phyloP scores from a whole-genome alignment of 1,140 invertebrate species.

The Augochlora pura region DNA sequence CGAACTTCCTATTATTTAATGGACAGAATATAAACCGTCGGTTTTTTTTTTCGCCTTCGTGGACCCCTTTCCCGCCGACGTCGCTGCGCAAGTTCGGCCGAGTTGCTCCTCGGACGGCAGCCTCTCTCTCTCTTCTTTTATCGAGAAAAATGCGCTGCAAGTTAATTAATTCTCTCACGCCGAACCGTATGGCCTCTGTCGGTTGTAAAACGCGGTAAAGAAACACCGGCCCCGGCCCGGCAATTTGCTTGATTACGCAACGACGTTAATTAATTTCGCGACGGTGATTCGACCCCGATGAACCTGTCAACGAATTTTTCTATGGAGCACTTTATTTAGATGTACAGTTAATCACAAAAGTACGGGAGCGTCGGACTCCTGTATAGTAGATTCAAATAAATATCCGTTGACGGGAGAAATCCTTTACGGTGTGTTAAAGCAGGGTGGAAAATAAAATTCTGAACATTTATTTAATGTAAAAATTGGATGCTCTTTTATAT shows the following conservation, averaged over 20 bases:
- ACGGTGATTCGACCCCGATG: constrained; percentile 10
- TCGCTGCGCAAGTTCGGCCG: too few species aligned
- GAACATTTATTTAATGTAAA: too few species aligned
- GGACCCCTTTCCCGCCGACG: neutral
- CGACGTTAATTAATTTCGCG: constrained; percentile 30
- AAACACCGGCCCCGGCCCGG: neutral
- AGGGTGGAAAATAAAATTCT: too few species aligned
- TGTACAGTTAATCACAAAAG: too few species aligned
- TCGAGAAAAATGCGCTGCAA: constrained; percentile 11
- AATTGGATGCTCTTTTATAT: too few species aligned
- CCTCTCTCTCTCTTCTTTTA: neutral
- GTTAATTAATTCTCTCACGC: constrained; percentile 32
- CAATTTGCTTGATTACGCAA: constrained; percentile 9
- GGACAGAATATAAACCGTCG: constrained; percentile 20
- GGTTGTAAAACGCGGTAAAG: constrained; percentile 21
- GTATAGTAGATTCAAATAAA: too few species aligned
- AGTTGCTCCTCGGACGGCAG: neutral
- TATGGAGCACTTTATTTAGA: too few species aligned
- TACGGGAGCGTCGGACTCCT: too few species aligned
- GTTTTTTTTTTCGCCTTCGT: neutral
- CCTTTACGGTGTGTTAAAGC: too few species aligned
- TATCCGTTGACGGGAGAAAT: too few species aligned
- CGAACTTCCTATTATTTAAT: constrained; percentile 27
- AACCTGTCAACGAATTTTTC: neutral
- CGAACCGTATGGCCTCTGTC: neutral